Base-by-base conservation (phyloP, 2,113 vertebrate species). In the Coryphaenoides rupestris region DNA sequence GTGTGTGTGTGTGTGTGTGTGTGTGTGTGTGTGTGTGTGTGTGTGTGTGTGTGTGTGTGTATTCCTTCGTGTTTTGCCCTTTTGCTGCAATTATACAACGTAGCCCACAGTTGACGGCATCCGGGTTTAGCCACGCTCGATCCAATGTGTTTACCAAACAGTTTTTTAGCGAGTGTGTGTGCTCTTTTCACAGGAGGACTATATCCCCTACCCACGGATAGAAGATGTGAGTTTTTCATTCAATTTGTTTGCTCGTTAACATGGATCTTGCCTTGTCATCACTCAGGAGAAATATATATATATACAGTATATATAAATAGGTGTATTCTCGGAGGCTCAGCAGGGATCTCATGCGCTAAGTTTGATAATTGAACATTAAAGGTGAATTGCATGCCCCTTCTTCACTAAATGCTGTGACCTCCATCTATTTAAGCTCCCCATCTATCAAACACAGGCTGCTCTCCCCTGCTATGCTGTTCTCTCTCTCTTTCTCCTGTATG, bases 151-250 rank as follows among this genome's bases (percentile, higher is more conserved):
- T 47, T 23, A 49, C 45, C n/a, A n/a, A n/a, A n/a, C n/a, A n/a
- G 50, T 33, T 19, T 63, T 50, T 40, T 40, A 40, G 52, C 55
- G n/a, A 15, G 23, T 58, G 46, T 62, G 54, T 19, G 2, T 15
- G 59, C 74, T 91, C 84, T 85, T 73, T 76, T 74, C 24, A 0
- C 91, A 99, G 87, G 96, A 99, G 73, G 96, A 99, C 78, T 99
- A 98, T 62, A 99, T 99, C 77, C 96, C 96, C 1, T 99, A 98
- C 71, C 96, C 96, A 58, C 93, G 96, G 14, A 97, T 99, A 83
- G 96, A 98, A 0, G 95, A 96, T 88, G 96, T 98, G 90, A 91
- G 90, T 88, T 57, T 49, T 55, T 63, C 55, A n/a, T 23, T 58
- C 40, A 16, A 23, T 22, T 4, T 33, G n/a, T 24, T n/a, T 7